Base-by-base conservation (phyloP, 2,888 invertebrate species). In the Electrophaes corylata region DNA sequence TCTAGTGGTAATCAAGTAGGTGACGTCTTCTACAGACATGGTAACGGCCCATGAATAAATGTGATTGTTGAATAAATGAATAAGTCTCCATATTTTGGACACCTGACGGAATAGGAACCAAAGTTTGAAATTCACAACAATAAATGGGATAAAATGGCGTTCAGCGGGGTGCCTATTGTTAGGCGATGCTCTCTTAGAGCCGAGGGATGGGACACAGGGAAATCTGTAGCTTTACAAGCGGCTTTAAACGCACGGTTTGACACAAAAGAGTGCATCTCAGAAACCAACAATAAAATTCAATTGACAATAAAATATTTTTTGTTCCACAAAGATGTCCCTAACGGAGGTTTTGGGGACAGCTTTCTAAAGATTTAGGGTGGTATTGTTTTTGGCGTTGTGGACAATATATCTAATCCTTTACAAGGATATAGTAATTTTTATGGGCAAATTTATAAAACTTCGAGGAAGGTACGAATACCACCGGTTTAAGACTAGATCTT, bases 201-300 rank as follows among this genome's bases (percentile, higher is more conserved):
- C 64, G 70, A 70, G 74, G 73, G 75, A 69, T 58, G 73, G 74
- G 72, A 72, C 75, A 69, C 68, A 68, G 66, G 72, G 66, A 70
- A 75, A 67, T 80, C 76, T 79, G 72, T 75, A 66, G 73, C 75
- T 79, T 75, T 82, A 86, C 87, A 85, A 87, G 83, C 83, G 80
- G 86, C 87, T 89, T 90, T 86, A 79, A 83, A 86, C 91, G 91
- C 89, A 84, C 89, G 86, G 87, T 85, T 88, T 81, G 72, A 78
- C 87, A 90, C 88, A 91, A 91, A 89, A 88, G 89, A 81, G 81
- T 77, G 78, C 84, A 86, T 88, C 86, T 86, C 78, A 83, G 87
- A 88, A 91, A 88, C 89, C 86, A 81, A 89, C 90, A 89, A 91
- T 91, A 91, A 91, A 88, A 86, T 87, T 89, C 88, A 89, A 89